Percentiles rank a stretch among this genome's conserved stretches.
Conservation (phyloP, 1,140 invertebrate genomes). For the Lethrus apterus region DNA sequence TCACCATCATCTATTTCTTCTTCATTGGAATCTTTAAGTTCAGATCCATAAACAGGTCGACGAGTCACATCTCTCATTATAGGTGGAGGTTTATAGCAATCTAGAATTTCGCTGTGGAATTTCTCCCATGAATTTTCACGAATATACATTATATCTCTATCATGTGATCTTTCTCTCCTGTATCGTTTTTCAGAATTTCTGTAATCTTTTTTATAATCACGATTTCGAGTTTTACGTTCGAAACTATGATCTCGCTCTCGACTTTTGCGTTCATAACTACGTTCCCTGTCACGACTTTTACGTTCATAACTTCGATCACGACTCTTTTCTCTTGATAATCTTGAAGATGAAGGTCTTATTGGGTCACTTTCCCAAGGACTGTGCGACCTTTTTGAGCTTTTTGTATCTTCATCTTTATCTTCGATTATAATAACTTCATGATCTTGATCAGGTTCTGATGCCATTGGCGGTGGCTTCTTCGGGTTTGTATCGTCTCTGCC, state of each 20-base stretch:
- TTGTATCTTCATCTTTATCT: conserved; percentile 32
- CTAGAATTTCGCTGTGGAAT: conserved; percentile 16
- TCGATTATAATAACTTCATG: conserved; percentile 37
- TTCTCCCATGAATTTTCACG: conserved; percentile 17
- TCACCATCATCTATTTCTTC: conserved; percentile 38
- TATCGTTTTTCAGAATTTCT: not conserved
- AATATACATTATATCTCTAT: no score
- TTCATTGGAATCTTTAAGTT: conserved; percentile 19
- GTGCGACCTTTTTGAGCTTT: conserved; percentile 24
- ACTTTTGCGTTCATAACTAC: conserved; percentile 33
- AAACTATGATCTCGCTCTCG: conserved; percentile 9
- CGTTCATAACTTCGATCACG: not conserved
- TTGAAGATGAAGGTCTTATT: not conserved
- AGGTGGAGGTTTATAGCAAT: conserved; percentile 24
- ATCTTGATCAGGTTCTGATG: conserved; percentile 35
- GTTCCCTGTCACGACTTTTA: conserved; percentile 10
- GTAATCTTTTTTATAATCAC: conserved; percentile 3
- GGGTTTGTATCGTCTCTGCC: conserved; percentile 15
- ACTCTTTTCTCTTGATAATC: conserved; percentile 7
- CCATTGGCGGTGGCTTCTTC: conserved; percentile 26
- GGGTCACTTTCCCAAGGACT: conserved; percentile 34
- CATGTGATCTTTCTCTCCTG: conserved; percentile 1
- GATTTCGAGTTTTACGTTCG: not conserved
- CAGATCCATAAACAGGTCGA: conserved; percentile 22
- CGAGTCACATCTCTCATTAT: conserved; percentile 27